Base-by-base conservation (phyloP, 2,797 vertebrate species). In the Esox lucius region DNA sequence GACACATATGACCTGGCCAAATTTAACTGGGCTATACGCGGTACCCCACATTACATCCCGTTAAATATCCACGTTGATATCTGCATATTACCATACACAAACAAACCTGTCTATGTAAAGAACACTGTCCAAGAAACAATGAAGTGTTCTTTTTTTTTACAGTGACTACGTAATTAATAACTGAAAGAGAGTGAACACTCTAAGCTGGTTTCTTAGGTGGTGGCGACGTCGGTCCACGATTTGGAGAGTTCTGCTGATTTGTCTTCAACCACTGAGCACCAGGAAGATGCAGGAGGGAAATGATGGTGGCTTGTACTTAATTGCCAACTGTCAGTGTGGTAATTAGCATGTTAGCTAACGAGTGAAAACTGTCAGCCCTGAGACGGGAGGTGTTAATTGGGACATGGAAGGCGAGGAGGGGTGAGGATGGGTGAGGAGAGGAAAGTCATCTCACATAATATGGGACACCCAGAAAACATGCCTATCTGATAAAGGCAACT, bases 321-420 rank as follows among this genome's bases (percentile, higher is more conserved):
- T 46, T 65, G 5, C 24, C 39, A 64, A 9, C 13, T 13, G 19
- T 48, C 35, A 26, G 24, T 49, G 24, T 71, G 19, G 28, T 71
- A 22, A 79, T 72, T 81, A 72, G 66, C 71, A 66, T 17, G 42
- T 22, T 4, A 39, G 33, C 70, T 17, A 51, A 61, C 19, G 17
- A 70, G 39, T 26, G 4, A 8, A 26, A 8, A 46, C n/a, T 35
- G 8, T 68, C 68, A 56, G 65, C 72, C 75, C 78, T 68, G 72
- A 75, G 72, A 16, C 33, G 19, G 75, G 19, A 74, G 2, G 74
- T 81, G 83, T 66, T 84, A 78, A 88, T 76, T 89, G 80, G 78
- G 48, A 71, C 59, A 61, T 75, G 19, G 33, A 68, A n/a, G 35
- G n/a, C 39, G 67, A 71, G 35, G 6, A 68, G 35, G 1, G 13